Evolutionary conservation across 2,113 vertebrate genomes (phyloP).

Genomic region (Prionailurus bengalensis): DNA sequence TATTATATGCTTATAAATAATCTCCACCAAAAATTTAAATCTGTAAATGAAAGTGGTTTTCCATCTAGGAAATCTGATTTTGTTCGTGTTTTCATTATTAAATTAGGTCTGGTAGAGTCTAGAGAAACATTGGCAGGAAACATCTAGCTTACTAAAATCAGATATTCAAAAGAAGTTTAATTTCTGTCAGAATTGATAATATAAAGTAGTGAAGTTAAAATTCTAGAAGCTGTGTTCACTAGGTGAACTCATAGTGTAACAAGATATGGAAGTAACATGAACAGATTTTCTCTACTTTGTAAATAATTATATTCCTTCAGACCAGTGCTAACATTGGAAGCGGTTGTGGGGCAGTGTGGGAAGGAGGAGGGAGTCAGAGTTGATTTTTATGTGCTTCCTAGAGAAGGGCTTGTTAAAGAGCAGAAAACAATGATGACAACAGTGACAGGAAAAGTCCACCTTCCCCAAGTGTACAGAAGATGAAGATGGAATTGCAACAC

Average conservation of each 20-base stretch:
- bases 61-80: constrained; percentile 19
- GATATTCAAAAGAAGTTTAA: constrained; percentile 59
- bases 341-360: neutral
- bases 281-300: neutral
- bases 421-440: neutral
- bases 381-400: neutral
- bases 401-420: neutral
- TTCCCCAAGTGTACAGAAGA: neutral
- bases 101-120: neutral
- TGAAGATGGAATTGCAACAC: neutral
- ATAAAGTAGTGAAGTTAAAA: constrained; percentile 6
- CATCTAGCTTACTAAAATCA: constrained; percentile 40
- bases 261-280: neutral
- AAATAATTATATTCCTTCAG: constrained; percentile 29
- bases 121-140: constrained; percentile 22
- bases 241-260: neutral
- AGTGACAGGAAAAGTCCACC: neutral
- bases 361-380: neutral
- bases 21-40: constrained; percentile 24
- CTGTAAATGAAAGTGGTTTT: neutral
- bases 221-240: constrained; percentile 16
- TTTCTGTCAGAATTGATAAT: constrained; percentile 22
- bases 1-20: neutral
- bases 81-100: constrained; percentile 42
- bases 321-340: neutral